A percentile compares a stretch with the other conserved stretches of the same genome.
phyloP scores from a whole-genome alignment of 2,888 invertebrate species.

The Heteromyza rotundicornis region DNA sequence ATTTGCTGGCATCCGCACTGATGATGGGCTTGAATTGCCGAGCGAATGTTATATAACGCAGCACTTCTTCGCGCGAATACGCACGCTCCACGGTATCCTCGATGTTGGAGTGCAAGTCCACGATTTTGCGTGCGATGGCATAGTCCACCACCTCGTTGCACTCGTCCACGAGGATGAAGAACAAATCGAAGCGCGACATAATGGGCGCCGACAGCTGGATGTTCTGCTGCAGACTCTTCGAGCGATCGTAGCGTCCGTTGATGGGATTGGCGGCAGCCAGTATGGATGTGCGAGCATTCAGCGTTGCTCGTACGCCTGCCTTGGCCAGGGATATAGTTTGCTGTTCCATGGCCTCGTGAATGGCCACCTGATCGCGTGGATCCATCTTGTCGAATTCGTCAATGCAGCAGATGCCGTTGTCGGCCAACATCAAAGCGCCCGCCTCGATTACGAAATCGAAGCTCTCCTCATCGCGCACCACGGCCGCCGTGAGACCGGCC shows the following conservation, averaged over 20 bases:
- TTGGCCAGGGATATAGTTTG: conserved; percentile 99
- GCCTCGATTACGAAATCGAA: conserved; percentile 99
- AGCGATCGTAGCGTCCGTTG: conserved; percentile 94
- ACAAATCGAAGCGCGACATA: conserved; percentile 98
- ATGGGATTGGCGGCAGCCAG: conserved; percentile 98
- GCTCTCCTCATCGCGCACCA: conserved; percentile 95
- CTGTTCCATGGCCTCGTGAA: conserved; percentile 99
- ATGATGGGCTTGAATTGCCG: conserved; percentile 92
- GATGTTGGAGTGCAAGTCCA: conserved; percentile 89
- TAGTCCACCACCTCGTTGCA: conserved; percentile 95
- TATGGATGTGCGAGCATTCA: conserved; percentile 97
- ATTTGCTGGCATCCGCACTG: conserved; percentile 79
- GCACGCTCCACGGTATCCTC: conserved; percentile 79
- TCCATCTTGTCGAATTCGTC: conserved; percentile 99
- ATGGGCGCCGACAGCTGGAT: conserved; percentile 93
- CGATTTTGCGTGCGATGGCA: conserved; percentile 94
- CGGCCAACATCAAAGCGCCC: conserved; percentile 99
- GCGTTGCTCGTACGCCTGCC: conserved; percentile 95
- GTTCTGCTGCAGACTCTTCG: conserved; percentile 93
- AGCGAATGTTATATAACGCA: conserved; percentile 96
- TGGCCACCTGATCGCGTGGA: conserved; percentile 94
- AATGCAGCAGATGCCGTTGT: conserved; percentile 98
- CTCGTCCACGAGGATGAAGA: conserved; percentile 98
- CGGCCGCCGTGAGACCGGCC: conserved; percentile 98
- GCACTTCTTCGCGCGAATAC: conserved; percentile 87